Percentiles rank a stretch among this genome's conserved stretches.
Conservation (phyloP, 2,888 invertebrate genomes). For the Amphipoea lucens region DNA sequence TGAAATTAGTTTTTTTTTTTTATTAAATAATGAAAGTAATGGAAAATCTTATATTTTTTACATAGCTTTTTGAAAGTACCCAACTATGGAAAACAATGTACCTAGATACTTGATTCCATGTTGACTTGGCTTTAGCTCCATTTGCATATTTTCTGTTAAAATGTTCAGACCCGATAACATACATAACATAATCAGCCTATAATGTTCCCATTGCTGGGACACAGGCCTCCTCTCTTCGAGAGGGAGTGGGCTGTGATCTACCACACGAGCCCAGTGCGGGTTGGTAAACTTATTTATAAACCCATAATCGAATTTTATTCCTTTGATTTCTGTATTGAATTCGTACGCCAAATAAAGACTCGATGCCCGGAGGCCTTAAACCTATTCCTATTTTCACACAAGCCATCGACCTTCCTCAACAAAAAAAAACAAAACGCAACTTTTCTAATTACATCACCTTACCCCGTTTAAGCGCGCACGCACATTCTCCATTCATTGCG, state of each 20-base stretch:
- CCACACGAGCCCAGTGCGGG: neutral
- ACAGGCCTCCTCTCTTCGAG: neutral
- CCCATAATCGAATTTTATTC: no score
- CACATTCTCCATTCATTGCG: constrained; percentile 74
- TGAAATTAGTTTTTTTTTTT: no score
- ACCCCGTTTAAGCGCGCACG: constrained; percentile 67
- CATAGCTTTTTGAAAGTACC: neutral
- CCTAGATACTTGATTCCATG: neutral
- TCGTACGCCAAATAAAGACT: neutral
- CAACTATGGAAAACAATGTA: neutral
- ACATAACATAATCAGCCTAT: neutral
- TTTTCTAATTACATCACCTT: constrained; percentile 71
- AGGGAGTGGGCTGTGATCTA: neutral
- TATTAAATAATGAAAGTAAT: neutral
- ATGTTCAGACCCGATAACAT: neutral
- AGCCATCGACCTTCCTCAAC: constrained; percentile 30
- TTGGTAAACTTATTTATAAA: neutral
- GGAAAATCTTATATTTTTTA: neutral
- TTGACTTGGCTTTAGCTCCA: neutral
- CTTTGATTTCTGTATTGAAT: constrained; percentile 2
- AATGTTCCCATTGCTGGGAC: neutral
- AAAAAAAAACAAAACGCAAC: constrained; percentile 42
- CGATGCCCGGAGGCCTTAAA: neutral
- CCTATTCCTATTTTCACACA: constrained; percentile 36
- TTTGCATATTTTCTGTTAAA: neutral